Evolutionary conservation across 2,113 vertebrate species (phyloP).

Genomic region (Phaethornis superciliosus): DNA sequence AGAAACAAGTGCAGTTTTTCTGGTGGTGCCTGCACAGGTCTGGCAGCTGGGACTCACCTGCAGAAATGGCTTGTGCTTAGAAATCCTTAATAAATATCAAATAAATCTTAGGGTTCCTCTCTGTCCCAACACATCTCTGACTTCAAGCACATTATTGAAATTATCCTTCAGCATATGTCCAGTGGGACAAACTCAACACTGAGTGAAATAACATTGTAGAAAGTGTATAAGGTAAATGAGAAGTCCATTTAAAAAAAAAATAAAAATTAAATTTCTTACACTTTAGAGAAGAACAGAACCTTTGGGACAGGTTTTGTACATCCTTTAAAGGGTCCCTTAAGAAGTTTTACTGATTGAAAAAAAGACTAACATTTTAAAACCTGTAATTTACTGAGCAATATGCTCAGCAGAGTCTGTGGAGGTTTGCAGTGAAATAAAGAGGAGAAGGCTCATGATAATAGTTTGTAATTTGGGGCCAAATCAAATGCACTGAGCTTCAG

Average conservation of each 20-base stretch:
- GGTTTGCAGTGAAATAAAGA: not conserved
- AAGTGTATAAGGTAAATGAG: not conserved
- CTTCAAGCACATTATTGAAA: not conserved
- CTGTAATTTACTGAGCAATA: not conserved
- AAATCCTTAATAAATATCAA: not conserved
- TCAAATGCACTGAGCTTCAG: slow-evolving; percentile 14
- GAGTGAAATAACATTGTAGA: not conserved
- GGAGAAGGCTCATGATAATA: not conserved
- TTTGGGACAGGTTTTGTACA: not conserved
- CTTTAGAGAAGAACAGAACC: not conserved
- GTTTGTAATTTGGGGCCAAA: slow-evolving; percentile 22
- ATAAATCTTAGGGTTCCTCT: not conserved
- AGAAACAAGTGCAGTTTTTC: not conserved
- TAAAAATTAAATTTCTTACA: not conserved
- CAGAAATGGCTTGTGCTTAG: not conserved
- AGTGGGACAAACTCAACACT: not conserved
- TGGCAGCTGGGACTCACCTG: not conserved
- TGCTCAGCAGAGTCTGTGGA: not conserved
- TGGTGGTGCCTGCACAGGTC: not conserved
- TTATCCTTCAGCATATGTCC: not conserved
- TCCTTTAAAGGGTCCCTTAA: not conserved
- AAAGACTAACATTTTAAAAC: not conserved
- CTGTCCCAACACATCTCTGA: not conserved
- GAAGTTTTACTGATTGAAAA: not conserved
- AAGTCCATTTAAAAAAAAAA: not conserved